These are phyloP conservation scores for Drosophila rufa DNA, from an alignment of 1,140 invertebrate species.

Conservation along the genomic window DNA sequence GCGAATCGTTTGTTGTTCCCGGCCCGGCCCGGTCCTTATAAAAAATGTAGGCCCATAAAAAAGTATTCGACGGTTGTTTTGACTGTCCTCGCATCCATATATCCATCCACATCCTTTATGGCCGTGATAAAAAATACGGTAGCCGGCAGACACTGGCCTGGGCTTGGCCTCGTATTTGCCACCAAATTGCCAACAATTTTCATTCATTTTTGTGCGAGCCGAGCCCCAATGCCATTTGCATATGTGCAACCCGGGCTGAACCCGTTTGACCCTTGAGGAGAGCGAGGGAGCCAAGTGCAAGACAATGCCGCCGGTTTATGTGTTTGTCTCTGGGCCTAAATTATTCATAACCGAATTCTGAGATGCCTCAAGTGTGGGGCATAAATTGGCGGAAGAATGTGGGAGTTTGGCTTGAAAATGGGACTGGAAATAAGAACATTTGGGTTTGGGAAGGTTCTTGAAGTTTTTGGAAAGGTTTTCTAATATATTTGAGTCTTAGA, in stretches of 20 bases:
- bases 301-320: slow-evolving; percentile 54
- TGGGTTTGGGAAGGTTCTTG: neutral
- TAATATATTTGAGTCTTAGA: too few relatives aligned
- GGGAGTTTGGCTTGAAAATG: neutral
- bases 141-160: slow-evolving; percentile 36
- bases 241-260: slow-evolving; percentile 45
- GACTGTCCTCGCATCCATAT: slow-evolving; percentile 57
- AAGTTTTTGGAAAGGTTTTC: rapidly evolving
- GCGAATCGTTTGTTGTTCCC: slow-evolving; percentile 34
- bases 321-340: slow-evolving; percentile 56
- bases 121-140: slow-evolving; percentile 75
- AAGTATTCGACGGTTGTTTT: slow-evolving; percentile 80
- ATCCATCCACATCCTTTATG: slow-evolving; percentile 69
- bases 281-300: slow-evolving; percentile 50
- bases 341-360: slow-evolving; percentile 61
- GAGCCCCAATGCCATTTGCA: slow-evolving; percentile 63
- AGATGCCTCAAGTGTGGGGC: neutral
- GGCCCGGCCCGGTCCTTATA: slow-evolving; percentile 49
- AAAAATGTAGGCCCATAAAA: slow-evolving; percentile 80
- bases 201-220: slow-evolving; percentile 74
- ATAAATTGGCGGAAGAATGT: neutral
- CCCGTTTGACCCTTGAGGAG: slow-evolving; percentile 21
- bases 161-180: slow-evolving; percentile 60
- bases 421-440: neutral
- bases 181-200: slow-evolving; percentile 84